A percentile compares a stretch with the other conserved stretches of the same genome.
Conservation (phyloP, 2,797 vertebrate species). For the Denticeps clupeoides region DNA sequence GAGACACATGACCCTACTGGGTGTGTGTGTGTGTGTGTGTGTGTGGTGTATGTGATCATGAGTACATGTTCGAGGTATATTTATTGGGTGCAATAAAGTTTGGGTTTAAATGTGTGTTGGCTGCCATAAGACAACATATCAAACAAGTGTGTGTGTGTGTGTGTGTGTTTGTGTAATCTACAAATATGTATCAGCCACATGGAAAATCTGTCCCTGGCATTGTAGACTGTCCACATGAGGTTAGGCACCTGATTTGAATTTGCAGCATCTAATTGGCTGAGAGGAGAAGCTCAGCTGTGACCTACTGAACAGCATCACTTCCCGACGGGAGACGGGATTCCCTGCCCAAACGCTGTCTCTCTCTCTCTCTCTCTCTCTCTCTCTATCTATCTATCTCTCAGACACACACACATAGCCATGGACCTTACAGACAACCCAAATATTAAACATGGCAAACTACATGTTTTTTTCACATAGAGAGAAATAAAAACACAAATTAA, state of each 20-base stretch:
- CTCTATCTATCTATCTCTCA: neutral
- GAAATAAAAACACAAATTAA: constrained; percentile 9
- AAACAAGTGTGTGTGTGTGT: neutral
- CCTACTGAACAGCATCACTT: constrained; percentile 29
- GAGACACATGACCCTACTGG: too few relatives aligned
- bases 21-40: too few relatives aligned
- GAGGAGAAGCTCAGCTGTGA: constrained; percentile 44
- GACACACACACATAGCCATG: neutral
- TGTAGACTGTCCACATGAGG: constrained; percentile 30
- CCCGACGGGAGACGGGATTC: constrained; percentile 33
- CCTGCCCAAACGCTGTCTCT: constrained; percentile 14
- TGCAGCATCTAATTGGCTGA: constrained; percentile 32
- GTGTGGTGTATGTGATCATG: too few relatives aligned
- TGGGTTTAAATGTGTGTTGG: too few relatives aligned
- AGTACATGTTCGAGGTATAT: too few relatives aligned
- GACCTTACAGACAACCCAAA: too few relatives aligned
- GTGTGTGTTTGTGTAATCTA: neutral
- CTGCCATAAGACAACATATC: neutral
- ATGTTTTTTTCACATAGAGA: constrained; percentile 1
- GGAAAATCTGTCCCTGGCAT: neutral
- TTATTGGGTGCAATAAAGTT: neutral
- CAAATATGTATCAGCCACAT: too few relatives aligned
- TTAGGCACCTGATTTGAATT: constrained; percentile 38
- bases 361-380: constrained; percentile 1
- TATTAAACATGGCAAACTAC: too few relatives aligned